Base-by-base conservation (phyloP, 2,113 vertebrate genomes). In the Labeo catla region DNA sequence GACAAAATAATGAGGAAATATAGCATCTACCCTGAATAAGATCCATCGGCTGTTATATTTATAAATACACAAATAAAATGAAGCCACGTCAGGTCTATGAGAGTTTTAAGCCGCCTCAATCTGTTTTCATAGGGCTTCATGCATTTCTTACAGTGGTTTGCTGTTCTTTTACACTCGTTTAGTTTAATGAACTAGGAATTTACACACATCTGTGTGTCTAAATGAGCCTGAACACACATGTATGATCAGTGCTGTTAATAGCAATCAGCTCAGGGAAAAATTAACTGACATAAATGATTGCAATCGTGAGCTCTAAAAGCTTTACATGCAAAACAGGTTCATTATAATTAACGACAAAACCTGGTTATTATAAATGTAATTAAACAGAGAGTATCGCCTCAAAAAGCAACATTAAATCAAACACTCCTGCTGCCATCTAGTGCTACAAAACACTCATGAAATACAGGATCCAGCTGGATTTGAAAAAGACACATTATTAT, bases 361-460 rank as follows among this genome's bases (percentile, higher is more conserved):
- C 39, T 45, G 36, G 34, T 63, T 28, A 63, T 79, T n/a, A 79
- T 43, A 79, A 39, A 61, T 13, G 39, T 11, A 10, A 73, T 73
- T n/a, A 73, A 73, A 73, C 2, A 16, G 10, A 15, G 45, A 74
- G 72, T 21, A 47, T n/a, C 19, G 2, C 16, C 70, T n/a, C 70
- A 84, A 61, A 78, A 7, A 11, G 6, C 16, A 59, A 68, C 6
- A 34, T 39, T 8, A 36, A 23, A 16, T 73, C 10, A 59, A 76
- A 74, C 2, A 15, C 47, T 10, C 28, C 68, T 88, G 82, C 84
- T 89, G 86, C 86, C 84, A 84, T 86, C 89, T 88, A 81, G 84
- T 78, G 89, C 76, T 89, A 19, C 19, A 59, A 57, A 59, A 72
- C 68, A 45, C 39, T 72, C 4, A 72, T n/a, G 8, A 1, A n/a